A percentile compares a stretch with the other conserved stretches of the same genome.
Evolutionary conservation across 2,888 invertebrate genomes (phyloP).

Genomic region (Bugula neritina): DNA sequence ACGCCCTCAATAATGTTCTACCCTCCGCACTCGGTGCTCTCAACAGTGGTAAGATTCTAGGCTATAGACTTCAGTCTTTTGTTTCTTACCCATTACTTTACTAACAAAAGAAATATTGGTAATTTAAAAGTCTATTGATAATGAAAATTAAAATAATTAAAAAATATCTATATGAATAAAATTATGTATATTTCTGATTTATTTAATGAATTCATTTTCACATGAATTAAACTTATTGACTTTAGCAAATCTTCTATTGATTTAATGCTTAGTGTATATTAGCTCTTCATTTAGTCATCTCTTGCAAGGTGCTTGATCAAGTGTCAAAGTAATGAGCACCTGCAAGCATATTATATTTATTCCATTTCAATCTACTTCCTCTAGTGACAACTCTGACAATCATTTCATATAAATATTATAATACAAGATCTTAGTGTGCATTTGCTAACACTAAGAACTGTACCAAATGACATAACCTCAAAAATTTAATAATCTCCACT

Average conservation of each 20-base stretch:
- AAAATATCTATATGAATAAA: too few species aligned
- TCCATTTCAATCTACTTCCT: neutral
- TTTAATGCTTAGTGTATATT: neutral
- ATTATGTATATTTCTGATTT: too few species aligned
- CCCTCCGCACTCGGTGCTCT: neutral
- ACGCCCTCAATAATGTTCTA: neutral
- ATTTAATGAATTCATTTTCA: neutral
- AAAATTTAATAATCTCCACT: constrained; percentile 8
- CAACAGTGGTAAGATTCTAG: neutral
- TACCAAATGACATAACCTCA: neutral
- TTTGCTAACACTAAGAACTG: neutral
- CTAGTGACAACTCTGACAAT: neutral
- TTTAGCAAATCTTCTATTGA: too few species aligned
- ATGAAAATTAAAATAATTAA: neutral
- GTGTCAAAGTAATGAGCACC: neutral
- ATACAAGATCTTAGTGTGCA: neutral
- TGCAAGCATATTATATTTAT: neutral
- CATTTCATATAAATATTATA: neutral
- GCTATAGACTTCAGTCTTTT: neutral
- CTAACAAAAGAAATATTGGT: neutral
- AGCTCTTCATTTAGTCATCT: neutral
- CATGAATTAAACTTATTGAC: neutral
- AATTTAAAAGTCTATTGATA: too few species aligned
- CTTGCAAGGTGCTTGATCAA: neutral
- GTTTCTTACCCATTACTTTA: neutral